These are phyloP conservation scores for Ceraclea dissimilis DNA, from an alignment of 2,888 invertebrate species.

Conservation along the genomic window DNA sequence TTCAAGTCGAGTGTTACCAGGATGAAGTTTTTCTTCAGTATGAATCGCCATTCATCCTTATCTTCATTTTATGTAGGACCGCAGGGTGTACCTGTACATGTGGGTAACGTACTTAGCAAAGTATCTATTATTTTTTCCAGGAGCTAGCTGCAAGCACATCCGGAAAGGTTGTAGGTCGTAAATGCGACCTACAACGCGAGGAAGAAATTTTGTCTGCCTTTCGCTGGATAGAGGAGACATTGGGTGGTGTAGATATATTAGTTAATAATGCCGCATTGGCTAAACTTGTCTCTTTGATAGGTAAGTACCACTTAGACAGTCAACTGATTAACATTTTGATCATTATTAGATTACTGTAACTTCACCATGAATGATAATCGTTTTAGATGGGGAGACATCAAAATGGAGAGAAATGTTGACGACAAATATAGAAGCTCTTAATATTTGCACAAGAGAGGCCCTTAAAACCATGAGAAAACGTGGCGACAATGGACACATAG, in stretches of 20 bases:
- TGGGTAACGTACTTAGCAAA: no score
- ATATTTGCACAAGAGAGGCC: slow-evolving; percentile 50
- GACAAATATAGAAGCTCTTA: slow-evolving; percentile 50
- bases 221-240: slow-evolving; percentile 31
- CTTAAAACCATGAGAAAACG: slow-evolving; percentile 46
- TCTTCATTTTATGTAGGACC: no score
- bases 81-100: no score
- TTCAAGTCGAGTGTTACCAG: no score
- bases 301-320: slow-evolving; percentile 8
- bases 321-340: not conserved
- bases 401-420: slow-evolving; percentile 35
- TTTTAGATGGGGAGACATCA: slow-evolving; percentile 27
- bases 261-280: slow-evolving; percentile 38
- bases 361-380: no score
- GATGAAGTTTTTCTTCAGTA: no score
- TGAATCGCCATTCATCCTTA: no score
- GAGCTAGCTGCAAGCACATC: slow-evolving; percentile 29
- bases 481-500: slow-evolving; percentile 49
- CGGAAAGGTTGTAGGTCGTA: slow-evolving; percentile 33
- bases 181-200: slow-evolving; percentile 35
- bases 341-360: not conserved
- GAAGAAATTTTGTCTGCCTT: slow-evolving; percentile 32
- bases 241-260: slow-evolving; percentile 34
- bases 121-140: slow-evolving; percentile 26
- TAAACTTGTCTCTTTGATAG: slow-evolving; percentile 26